phyloP scores from a whole-genome alignment of 2,888 invertebrate genomes.

The Yponomeuta sedellus region DNA sequence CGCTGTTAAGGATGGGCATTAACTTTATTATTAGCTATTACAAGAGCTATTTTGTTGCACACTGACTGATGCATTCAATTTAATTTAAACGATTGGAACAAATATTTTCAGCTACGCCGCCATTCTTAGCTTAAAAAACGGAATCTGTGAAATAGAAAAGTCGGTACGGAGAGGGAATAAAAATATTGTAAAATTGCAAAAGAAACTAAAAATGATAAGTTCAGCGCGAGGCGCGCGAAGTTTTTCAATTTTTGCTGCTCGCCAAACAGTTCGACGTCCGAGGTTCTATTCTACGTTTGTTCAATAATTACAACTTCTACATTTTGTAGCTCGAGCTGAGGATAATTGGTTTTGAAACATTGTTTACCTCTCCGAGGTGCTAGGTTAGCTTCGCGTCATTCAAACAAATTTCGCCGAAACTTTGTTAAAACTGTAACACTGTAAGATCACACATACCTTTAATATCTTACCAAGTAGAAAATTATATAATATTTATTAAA shows the following conservation, averaged over 20 bases:
- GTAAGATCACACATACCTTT: too few relatives aligned
- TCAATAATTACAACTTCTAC: not conserved
- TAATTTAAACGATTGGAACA: not conserved
- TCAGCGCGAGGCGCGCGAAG: not conserved
- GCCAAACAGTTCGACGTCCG: not conserved
- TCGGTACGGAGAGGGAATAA: not conserved
- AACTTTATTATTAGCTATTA: not conserved
- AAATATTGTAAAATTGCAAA: not conserved
- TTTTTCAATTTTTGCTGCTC: not conserved
- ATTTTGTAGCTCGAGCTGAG: not conserved
- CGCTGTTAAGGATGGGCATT: not conserved
- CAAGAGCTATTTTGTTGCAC: slow-evolving; percentile 1
- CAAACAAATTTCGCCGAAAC: too few relatives aligned
- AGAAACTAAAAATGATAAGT: not conserved
- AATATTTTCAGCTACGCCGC: not conserved
- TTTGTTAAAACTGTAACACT: too few relatives aligned
- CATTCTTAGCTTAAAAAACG: not conserved
- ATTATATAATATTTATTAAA: too few relatives aligned
- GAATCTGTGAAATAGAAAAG: not conserved
- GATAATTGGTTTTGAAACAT: too few relatives aligned
- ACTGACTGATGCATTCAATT: not conserved
- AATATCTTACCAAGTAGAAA: too few relatives aligned
- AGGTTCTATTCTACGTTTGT: not conserved
- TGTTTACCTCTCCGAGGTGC: too few relatives aligned
- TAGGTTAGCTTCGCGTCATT: too few relatives aligned